A percentile compares a stretch with the other conserved stretches of the same genome.
Evolutionary conservation across 2,797 vertebrate species (phyloP).

Genomic region (Podarcis siculus): DNA sequence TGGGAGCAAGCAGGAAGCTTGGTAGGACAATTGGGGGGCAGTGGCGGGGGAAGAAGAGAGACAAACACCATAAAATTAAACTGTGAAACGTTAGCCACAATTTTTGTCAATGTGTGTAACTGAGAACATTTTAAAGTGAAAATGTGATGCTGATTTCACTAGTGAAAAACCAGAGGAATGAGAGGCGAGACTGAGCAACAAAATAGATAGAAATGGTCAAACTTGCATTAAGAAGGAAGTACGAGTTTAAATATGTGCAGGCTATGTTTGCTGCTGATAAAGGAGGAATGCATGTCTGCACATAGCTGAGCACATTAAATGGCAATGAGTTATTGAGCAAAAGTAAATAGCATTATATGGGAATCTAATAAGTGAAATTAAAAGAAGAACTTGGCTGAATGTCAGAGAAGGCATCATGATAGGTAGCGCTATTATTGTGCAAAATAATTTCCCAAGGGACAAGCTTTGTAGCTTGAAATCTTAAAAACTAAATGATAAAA

Average conservation of each 20-base stretch:
- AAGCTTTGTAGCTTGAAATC: slow-evolving; percentile 3
- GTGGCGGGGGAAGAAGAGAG: background rate
- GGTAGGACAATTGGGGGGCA: background rate
- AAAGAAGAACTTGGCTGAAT: background rate
- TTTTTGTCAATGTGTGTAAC: background rate
- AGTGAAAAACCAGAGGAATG: background rate
- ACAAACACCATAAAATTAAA: background rate
- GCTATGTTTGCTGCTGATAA: background rate
- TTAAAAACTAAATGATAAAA: background rate
- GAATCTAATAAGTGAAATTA: slow-evolving; percentile 15
- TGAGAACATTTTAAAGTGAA: background rate
- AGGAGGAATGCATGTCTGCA: background rate
- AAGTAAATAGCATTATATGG: slow-evolving; percentile 14
- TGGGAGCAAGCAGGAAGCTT: background rate
- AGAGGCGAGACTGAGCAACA: background rate
- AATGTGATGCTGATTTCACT: background rate
- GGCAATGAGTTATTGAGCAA: slow-evolving; percentile 4
- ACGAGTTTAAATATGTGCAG: slow-evolving; percentile 10
- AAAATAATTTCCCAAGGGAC: slow-evolving; percentile 30
- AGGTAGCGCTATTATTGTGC: background rate
- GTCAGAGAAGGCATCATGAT: background rate
- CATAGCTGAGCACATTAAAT: background rate
- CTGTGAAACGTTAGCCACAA: background rate
- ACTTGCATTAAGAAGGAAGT: background rate
- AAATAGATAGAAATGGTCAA: background rate